phyloP scores from a whole-genome alignment of 2,888 invertebrate species.

The Agrochola lota region DNA sequence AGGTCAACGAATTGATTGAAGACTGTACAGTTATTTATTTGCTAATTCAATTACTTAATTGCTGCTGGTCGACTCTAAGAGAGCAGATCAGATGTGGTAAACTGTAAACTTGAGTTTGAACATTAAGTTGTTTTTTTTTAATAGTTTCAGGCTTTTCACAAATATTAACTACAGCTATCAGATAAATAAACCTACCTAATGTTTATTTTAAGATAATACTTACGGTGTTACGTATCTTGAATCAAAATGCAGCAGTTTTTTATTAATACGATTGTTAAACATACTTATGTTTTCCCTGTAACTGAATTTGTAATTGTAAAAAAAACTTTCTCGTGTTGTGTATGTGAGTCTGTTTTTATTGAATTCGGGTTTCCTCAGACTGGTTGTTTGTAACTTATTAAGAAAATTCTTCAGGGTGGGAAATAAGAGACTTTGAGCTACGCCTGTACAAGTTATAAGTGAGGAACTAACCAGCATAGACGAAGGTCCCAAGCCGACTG shows the following conservation, averaged over 20 bases:
- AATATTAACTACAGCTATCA: background rate
- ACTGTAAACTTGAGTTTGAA: background rate
- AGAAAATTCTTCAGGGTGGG: background rate
- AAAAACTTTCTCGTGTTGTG: background rate
- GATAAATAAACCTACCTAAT: too few species aligned
- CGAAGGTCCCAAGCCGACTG: conserved; percentile 92
- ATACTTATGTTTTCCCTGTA: background rate
- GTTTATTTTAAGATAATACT: background rate
- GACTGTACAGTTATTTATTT: background rate
- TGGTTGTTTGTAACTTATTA: background rate
- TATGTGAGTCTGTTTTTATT: background rate
- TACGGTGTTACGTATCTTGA: background rate
- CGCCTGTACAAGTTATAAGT: too few species aligned
- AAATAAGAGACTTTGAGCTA: background rate
- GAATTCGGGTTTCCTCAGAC: background rate
- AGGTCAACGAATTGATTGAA: conserved; percentile 16
- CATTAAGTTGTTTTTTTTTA: background rate
- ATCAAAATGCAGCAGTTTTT: background rate
- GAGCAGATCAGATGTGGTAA: background rate
- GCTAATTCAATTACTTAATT: conserved; percentile 30
- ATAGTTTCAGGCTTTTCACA: background rate
- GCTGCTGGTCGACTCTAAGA: background rate
- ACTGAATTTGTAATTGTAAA: background rate
- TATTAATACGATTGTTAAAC: background rate
- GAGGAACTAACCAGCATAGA: conserved; percentile 89